Percentiles rank a stretch among this genome's conserved stretches.
These are phyloP conservation scores for Samia ricini DNA, from an alignment of 1,140 invertebrate species.

Conservation along the genomic window DNA sequence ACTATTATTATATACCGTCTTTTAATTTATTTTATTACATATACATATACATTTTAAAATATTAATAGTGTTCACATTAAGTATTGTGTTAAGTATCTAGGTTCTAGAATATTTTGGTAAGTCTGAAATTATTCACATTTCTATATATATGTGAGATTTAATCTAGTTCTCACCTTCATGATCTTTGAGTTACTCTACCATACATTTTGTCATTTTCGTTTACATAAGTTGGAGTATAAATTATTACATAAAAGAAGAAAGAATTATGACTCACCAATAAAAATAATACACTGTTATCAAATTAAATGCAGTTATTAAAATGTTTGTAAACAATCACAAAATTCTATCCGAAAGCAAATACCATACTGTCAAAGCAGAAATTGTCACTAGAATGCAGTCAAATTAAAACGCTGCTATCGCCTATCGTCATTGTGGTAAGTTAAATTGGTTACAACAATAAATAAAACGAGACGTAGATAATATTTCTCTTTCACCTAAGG, in stretches of 20 bases:
- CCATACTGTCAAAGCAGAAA: background rate
- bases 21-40: background rate
- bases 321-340: conserved; percentile 2
- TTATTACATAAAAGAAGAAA: background rate
- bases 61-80: too few relatives aligned
- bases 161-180: too few relatives aligned
- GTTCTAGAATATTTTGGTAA: too few relatives aligned
- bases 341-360: background rate
- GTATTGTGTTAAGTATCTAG: too few relatives aligned
- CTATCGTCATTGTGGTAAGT: background rate
- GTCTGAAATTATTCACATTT: too few relatives aligned
- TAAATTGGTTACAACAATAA: background rate
- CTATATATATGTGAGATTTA: too few relatives aligned
- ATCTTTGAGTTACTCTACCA: too few relatives aligned
- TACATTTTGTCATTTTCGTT: background rate
- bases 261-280: background rate
- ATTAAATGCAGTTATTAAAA: conserved; percentile 3
- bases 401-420: background rate
- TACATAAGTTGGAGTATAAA: background rate
- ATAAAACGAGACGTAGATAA: background rate
- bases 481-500: background rate
- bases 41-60: too few relatives aligned
- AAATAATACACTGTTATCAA: background rate
- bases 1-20: background rate
- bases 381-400: background rate